Percentiles rank a stretch among this genome's conserved stretches.
Evolutionary conservation across 2,888 invertebrate genomes (phyloP).

Genomic region (Auanema freiburgensis): DNA sequence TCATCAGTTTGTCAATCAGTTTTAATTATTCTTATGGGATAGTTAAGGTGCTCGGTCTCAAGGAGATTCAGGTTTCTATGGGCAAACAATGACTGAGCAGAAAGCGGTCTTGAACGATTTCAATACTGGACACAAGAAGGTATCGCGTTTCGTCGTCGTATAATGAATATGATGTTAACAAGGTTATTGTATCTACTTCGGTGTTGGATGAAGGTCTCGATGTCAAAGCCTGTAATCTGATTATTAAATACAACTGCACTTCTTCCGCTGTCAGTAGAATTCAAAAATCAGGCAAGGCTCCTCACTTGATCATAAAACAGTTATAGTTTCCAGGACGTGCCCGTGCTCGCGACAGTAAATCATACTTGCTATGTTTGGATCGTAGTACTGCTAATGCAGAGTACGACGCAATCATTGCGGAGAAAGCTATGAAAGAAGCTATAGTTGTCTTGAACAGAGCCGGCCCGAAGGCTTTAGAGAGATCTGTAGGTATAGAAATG

Average conservation of each 20-base stretch:
- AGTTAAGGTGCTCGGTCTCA: constrained; percentile 39
- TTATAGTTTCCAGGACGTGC: constrained; percentile 43
- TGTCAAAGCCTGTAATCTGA: constrained; percentile 59
- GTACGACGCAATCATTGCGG: constrained; percentile 33
- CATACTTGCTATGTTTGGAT: constrained; percentile 50
- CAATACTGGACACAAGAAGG: constrained; percentile 37
- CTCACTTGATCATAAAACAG: background rate
- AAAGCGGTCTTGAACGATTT: constrained; percentile 31
- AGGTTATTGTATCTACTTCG: constrained; percentile 57
- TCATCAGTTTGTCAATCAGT: constrained; percentile 19
- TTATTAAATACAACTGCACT: constrained; percentile 59
- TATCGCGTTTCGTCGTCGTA: constrained; percentile 5
- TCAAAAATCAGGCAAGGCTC: constrained; percentile 34
- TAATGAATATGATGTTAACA: background rate
- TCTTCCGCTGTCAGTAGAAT: constrained; percentile 52
- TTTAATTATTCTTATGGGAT: background rate
- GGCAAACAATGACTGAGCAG: constrained; percentile 34
- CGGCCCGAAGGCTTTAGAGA: constrained; percentile 6
- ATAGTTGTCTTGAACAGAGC: background rate
- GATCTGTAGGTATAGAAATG: background rate
- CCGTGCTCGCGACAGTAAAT: constrained; percentile 49
- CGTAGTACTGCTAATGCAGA: constrained; percentile 40
- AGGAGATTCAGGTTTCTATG: constrained; percentile 20
- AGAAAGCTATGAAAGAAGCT: constrained; percentile 17
- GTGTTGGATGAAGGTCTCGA: constrained; percentile 63